Evolutionary conservation across 2,888 invertebrate species (phyloP), one percentile per base, ranked within the genome.

Genomic region (Danaus chrysippus): DNA sequence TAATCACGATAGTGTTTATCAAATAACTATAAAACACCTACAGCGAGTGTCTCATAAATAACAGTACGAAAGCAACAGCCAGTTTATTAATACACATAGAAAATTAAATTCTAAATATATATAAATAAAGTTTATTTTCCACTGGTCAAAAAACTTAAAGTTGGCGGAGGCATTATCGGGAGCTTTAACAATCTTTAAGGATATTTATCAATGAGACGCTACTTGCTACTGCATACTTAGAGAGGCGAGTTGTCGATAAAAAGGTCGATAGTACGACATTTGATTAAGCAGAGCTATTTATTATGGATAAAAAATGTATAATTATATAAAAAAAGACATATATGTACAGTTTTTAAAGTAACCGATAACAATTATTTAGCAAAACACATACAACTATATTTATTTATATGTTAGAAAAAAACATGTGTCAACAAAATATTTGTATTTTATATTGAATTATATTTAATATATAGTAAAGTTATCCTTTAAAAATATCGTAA

Each of bases 131-230:
- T 73, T 19, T 58, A 67, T 59, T 73, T 74, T 81, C 1, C 65
- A 53, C 49, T 75, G 75, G 9, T 12, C 8, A 12, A 53, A 65
- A 78, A 76, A 83, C 84, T 84, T 83, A 79, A 84, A 80, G 76
- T 79, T 80, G 76, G 68, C 71, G 81, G 83, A 84, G 84, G 87
- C 84, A 90, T 89, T 90, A 90, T 90, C 87, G 85, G 79, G 74
- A 81, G 83, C 79, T 82, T 79, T 84, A 82, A 86, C 89, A 87
- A 91, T 90, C 89, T 90, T 83, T 86, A 82, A 85, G 87, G 88
- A 84, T 87, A 91, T 91, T 90, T 90, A 90, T 91, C 91, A 91
- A 87, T 73, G 81, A 82, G 90, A 91, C 88, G 86, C 85, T 84
- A 83, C 84, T 84, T 81, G 90, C 91, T 91, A 91, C 91, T 84